Evolutionary conservation across 2,113 vertebrate species (phyloP), one percentile per base, ranked within the genome.

Genomic region (Ellobius talpinus): DNA sequence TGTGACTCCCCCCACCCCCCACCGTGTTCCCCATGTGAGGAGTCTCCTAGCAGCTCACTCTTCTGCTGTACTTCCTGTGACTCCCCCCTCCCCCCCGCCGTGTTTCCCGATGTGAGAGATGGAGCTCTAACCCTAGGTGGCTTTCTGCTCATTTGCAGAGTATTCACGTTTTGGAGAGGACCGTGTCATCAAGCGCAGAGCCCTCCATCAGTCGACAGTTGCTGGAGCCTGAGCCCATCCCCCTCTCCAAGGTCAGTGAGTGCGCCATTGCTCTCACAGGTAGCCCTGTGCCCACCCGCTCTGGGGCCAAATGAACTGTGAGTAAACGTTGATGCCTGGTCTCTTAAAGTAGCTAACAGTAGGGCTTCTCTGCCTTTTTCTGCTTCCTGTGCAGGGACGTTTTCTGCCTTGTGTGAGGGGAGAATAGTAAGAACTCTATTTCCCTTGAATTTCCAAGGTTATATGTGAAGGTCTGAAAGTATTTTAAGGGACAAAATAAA

Each of bases 181-280:
- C 98, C 16, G 98, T 98, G 94, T 99, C 99, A 95, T 98, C 98
- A 0, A 96, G 98, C 95, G 98, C 98, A 0, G 99, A 99, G 89
- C 97, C 98, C 95, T 98, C 98, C 72, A 87, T 98, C 61, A 98
- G 98, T 96, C 98, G 98, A 73, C 99, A 98, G 0, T 97, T 98
- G 78, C 98, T 99, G 36, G 99, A 99, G 95, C 98, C 97, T 0
- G 99, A 99, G 77, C 95, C 98, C 2, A 66, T 98, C 19, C 97
- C 97, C 55, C 88, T 98, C 4, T 98, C 98, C 84, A 99, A 99
- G 98, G 99, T 99, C 97, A 98, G 98, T 87, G 94, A 88, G 24
- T 13, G 74, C 0, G 12, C 11, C 12, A n/a, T 68, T 55, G 23
- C 73, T 92, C 70, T 47, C 87, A 58, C 47, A 11, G 50, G 23